Percentiles rank a stretch among this genome's conserved stretches.
phyloP scores from a whole-genome alignment of 1,140 invertebrate genomes.

The Brachionus angularis region DNA sequence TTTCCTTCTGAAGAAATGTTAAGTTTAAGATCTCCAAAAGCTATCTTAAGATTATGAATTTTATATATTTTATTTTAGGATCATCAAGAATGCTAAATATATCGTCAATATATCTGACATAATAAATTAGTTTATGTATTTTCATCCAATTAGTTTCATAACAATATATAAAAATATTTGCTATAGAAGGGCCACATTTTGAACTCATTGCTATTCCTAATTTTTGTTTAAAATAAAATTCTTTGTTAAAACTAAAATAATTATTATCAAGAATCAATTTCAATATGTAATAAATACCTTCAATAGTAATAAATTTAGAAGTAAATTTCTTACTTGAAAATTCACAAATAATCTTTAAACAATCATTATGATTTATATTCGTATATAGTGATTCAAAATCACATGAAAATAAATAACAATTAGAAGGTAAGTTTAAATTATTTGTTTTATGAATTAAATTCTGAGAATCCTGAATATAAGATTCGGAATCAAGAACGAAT shows the following conservation, averaged over 20 bases:
- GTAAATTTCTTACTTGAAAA: too few relatives aligned
- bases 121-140: neutral
- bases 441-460: conserved; percentile 21
- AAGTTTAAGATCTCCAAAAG: neutral
- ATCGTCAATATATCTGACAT: neutral
- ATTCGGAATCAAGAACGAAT: neutral
- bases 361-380: neutral
- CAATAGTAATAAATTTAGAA: neutral
- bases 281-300: neutral
- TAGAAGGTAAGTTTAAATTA: neutral
- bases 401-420: neutral
- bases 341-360: too few relatives aligned
- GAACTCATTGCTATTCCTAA: neutral
- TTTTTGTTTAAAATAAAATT: neutral
- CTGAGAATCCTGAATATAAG: conserved; percentile 14
- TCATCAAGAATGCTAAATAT: neutral
- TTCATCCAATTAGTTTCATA: neutral
- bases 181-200: neutral
- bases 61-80: too few relatives aligned
- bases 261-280: neutral
- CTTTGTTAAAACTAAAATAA: neutral
- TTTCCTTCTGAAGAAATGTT: neutral
- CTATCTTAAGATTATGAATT: neutral
- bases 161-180: neutral
- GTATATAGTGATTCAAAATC: conserved; percentile 3